Percentiles rank a stretch among this genome's conserved stretches.
These are phyloP conservation scores for Pterois miles DNA, from an alignment of 2,797 vertebrate genomes.

Conservation along the genomic window DNA sequence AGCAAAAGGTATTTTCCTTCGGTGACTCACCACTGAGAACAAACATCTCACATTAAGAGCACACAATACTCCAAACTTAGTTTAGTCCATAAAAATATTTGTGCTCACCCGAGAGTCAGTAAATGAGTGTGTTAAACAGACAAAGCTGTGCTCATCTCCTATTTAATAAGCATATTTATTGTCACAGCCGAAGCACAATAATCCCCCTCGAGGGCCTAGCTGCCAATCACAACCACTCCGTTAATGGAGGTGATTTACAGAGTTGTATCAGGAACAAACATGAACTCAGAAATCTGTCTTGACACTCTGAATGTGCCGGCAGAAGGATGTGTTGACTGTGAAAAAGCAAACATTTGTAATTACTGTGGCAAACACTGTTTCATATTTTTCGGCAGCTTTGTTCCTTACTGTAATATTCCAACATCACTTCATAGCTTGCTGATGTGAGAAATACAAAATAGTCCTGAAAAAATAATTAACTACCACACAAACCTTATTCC, in stretches of 20 bases:
- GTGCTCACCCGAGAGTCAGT: not conserved
- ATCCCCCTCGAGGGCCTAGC: slow-evolving; percentile 26
- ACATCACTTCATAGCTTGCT: slow-evolving; percentile 24
- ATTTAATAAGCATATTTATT: slow-evolving; percentile 33
- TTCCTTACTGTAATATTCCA: not conserved
- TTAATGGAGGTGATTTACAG: slow-evolving; percentile 44
- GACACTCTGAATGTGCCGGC: slow-evolving; percentile 10
- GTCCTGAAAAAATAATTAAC: slow-evolving; percentile 24
- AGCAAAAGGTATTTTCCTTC: not conserved
- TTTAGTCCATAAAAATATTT: not conserved
- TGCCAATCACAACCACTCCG: slow-evolving; percentile 49
- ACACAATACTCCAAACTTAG: not conserved
- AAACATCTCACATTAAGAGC: not conserved
- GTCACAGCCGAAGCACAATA: slow-evolving; percentile 22
- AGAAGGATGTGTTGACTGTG: slow-evolving; percentile 26
- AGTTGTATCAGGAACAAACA: slow-evolving; percentile 41
- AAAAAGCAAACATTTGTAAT: slow-evolving; percentile 40
- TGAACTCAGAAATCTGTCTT: slow-evolving; percentile 31
- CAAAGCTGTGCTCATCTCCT: slow-evolving; percentile 10
- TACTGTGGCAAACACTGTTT: slow-evolving; percentile 11
- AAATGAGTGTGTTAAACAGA: slow-evolving; percentile 24
- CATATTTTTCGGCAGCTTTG: slow-evolving; percentile 36
- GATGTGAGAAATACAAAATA: slow-evolving; percentile 34
- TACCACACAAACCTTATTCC: not conserved
- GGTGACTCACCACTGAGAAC: not conserved